A percentile compares a stretch with the other conserved stretches of the same genome.
Evolutionary conservation across 2,888 invertebrate species (phyloP).

Genomic region (Drosophila macrospina): DNA sequence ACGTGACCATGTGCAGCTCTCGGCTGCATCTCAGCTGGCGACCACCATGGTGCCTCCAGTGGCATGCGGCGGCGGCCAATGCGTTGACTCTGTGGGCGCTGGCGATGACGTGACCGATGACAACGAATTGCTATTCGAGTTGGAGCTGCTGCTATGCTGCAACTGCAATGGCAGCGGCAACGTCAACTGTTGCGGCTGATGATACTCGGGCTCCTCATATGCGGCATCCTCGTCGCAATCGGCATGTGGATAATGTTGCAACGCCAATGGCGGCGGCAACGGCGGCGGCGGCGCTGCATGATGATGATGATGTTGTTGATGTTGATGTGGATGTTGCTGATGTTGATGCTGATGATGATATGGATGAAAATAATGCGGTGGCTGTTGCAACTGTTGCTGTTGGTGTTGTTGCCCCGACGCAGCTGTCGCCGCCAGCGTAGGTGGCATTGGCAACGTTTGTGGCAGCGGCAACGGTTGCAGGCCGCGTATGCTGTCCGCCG

Average conservation of each 20-base stretch:
- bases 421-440: conserved; percentile 51
- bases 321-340: conserved; percentile 62
- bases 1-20: conserved; percentile 72
- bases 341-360: conserved; percentile 70
- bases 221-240: conserved; percentile 67
- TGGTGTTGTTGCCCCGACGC: conserved; percentile 53
- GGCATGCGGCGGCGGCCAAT: conserved; percentile 75
- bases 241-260: conserved; percentile 44
- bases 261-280: conserved; percentile 25
- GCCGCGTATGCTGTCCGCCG: conserved; percentile 85
- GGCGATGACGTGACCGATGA: conserved; percentile 79
- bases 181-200: conserved; percentile 82
- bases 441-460: conserved; percentile 55
- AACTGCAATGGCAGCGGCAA: conserved; percentile 53
- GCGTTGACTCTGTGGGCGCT: conserved; percentile 56
- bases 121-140: conserved; percentile 51
- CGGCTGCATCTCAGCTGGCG: conserved; percentile 83
- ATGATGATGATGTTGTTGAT: conserved; percentile 59
- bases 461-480: conserved; percentile 70
- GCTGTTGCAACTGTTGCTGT: conserved; percentile 60
- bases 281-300: conserved; percentile 49
- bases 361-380: conserved; percentile 70
- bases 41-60: conserved; percentile 83
- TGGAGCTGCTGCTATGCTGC: conserved; percentile 45
- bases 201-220: conserved; percentile 83